Evolutionary conservation across 2,888 invertebrate genomes (phyloP), one percentile per base, ranked within the genome.

Genomic region (Conistra vaccinii): DNA sequence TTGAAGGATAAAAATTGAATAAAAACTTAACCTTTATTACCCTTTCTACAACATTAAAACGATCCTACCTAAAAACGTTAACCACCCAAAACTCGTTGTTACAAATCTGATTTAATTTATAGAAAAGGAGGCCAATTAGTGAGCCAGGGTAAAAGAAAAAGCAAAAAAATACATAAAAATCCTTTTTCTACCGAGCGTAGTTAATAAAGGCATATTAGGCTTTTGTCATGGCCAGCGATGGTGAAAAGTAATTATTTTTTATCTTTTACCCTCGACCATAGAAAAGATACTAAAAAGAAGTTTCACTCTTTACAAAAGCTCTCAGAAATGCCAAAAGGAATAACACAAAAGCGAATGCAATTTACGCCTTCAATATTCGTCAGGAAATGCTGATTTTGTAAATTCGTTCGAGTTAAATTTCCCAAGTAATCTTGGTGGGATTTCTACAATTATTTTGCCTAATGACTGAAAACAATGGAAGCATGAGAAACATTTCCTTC

Each of bases 221-320:
- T 79, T 86, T 88, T 86, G 81, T 77, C 67, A 71, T 76, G 65
- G 51, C 51, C 35, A 42, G 10, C 68, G 51, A 84, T 79, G 87
- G 45, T 61, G 57, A 76, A 84, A 87, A 58, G 79, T 77, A 88
- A 87, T 88, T 81, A 86, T 87, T 84, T 88, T 86, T 86, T 86
- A 81, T 85, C 76, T 80, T 73, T 68, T 60, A 55, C 53, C 55
- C 32, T 51, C 17, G 12, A 45, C 1, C 12, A 69, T 26, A 39
- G 6, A 58, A 70, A 58, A 63, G 14, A 42, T 45, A 57, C 12
- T 20, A 10, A 51, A 10, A 51, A 57, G 78, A 82, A 85, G 53
- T 57, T n/a, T n/a, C 9, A 73, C 12, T 68, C n/a, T 7, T 45
- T 3, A 23, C 9, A 14, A 60, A 51, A 68, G 1, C 9, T 42